Conservation (phyloP, 1,140 invertebrate genomes). For the Trichonephila clavata region DNA sequence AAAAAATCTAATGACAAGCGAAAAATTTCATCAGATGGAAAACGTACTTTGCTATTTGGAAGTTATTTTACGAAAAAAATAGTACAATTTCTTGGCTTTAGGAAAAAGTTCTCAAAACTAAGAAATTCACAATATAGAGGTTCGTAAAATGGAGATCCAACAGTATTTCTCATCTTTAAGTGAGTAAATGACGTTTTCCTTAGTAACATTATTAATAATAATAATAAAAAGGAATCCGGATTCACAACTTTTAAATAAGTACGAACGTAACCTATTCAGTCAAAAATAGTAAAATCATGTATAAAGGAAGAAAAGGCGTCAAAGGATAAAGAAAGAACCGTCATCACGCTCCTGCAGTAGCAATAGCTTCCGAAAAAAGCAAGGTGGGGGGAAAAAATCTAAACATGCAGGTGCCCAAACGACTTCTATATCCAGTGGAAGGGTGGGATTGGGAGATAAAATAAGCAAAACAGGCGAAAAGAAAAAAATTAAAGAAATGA, state of each 20-base stretch:
- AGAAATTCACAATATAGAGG: too few relatives aligned
- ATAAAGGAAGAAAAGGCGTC: not conserved
- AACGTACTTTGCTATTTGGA: too few relatives aligned
- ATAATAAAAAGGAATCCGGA: not conserved
- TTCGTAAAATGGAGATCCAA: too few relatives aligned
- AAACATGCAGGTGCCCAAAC: constrained; percentile 37
- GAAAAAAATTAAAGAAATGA: not conserved
- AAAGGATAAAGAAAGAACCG: not conserved
- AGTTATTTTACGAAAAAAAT: too few relatives aligned
- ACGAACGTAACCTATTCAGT: not conserved
- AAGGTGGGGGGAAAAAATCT: not conserved
- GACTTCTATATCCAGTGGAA: not conserved
- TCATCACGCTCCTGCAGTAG: not conserved
- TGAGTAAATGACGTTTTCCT: too few relatives aligned
- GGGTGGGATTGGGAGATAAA: not conserved
- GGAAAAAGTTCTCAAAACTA: too few relatives aligned
- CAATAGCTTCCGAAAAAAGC: constrained; percentile 2
- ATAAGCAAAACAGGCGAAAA: not conserved
- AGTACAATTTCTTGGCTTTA: too few relatives aligned
- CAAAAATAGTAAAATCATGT: not conserved
- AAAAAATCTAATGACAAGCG: too few relatives aligned
- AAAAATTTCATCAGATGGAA: too few relatives aligned
- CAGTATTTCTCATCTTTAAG: too few relatives aligned
- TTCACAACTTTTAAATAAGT: not conserved
- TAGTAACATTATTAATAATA: too few relatives aligned